Evolutionary conservation across 2,113 vertebrate genomes (phyloP).

Genomic region (Xiphophorus couchianus): DNA sequence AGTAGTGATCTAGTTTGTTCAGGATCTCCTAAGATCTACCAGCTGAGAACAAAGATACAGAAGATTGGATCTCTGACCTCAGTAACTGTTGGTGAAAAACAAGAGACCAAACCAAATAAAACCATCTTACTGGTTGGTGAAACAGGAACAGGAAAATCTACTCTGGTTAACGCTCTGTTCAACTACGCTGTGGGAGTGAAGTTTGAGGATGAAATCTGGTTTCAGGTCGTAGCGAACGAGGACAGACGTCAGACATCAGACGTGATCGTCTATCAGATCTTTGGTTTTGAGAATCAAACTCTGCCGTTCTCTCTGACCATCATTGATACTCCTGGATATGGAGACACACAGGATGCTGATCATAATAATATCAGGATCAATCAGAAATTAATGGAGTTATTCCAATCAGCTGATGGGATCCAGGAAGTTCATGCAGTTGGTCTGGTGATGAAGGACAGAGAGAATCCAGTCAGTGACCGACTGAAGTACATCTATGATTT

Average conservation of each 20-base stretch:
- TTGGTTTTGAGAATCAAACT: background rate
- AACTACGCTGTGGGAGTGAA: slow-evolving; percentile 8
- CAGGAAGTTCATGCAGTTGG: slow-evolving; percentile 33
- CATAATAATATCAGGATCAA: background rate
- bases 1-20: background rate
- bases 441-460: slow-evolving; percentile 27
- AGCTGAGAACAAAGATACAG: background rate
- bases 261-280: slow-evolving; percentile 24
- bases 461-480: slow-evolving; percentile 13
- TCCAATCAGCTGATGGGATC: slow-evolving; percentile 3
- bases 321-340: background rate
- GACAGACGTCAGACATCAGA: slow-evolving; percentile 47
- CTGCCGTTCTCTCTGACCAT: background rate
- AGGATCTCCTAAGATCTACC: background rate
- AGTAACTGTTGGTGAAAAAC: slow-evolving; percentile 12
- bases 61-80: background rate
- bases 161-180: background rate
- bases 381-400: slow-evolving; percentile 1
- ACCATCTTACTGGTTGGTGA: slow-evolving; percentile 34
- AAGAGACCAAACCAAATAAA: background rate
- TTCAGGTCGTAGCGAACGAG: too few species aligned
- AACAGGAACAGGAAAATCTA: slow-evolving; percentile 6
- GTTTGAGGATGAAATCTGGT: slow-evolving; percentile 31
- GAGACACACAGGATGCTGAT: background rate
- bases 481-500: background rate